Percentiles rank a stretch among this genome's conserved stretches.
These are phyloP conservation scores for Beaufortia kweichowensis DNA, from an alignment of 2,113 vertebrate species.

Conservation along the genomic window DNA sequence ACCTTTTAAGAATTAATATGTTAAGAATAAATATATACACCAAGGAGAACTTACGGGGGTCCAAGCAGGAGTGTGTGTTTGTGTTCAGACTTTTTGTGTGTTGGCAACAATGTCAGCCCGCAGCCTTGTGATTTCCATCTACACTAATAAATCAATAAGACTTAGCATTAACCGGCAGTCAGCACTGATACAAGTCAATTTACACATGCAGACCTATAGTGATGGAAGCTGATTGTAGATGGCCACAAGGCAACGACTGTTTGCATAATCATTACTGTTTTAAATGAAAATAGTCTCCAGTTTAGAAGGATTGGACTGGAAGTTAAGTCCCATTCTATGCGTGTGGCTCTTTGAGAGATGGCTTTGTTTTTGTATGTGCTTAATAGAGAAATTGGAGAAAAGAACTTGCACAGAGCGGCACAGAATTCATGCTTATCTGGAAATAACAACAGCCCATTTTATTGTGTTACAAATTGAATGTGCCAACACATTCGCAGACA, in stretches of 20 bases:
- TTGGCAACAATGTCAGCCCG: conserved; percentile 12
- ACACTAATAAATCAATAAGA: conserved; percentile 40
- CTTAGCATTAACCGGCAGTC: conserved; percentile 34
- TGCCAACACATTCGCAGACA: background rate
- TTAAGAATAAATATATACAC: too few relatives aligned
- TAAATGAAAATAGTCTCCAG: conserved; percentile 22
- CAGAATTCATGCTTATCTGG: background rate
- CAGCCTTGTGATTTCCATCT: conserved; percentile 36
- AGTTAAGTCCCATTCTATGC: conserved; percentile 6
- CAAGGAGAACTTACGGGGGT: background rate
- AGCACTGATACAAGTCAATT: conserved; percentile 38
- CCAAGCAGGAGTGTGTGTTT: background rate
- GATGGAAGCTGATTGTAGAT: conserved; percentile 38
- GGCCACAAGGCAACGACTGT: conserved; percentile 36
- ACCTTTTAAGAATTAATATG: too few relatives aligned
- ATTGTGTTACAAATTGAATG: background rate
- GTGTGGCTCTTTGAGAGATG: conserved; percentile 1
- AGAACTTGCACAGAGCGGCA: background rate
- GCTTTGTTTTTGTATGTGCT: conserved; percentile 6
- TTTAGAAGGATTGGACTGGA: background rate
- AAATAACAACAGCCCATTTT: background rate
- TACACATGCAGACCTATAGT: conserved; percentile 26
- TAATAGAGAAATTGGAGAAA: background rate
- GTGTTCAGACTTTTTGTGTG: background rate
- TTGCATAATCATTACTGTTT: conserved; percentile 34